A percentile compares a stretch with the other conserved stretches of the same genome.
phyloP scores from a whole-genome alignment of 2,888 invertebrate species.

The Urechis unicinctus region DNA sequence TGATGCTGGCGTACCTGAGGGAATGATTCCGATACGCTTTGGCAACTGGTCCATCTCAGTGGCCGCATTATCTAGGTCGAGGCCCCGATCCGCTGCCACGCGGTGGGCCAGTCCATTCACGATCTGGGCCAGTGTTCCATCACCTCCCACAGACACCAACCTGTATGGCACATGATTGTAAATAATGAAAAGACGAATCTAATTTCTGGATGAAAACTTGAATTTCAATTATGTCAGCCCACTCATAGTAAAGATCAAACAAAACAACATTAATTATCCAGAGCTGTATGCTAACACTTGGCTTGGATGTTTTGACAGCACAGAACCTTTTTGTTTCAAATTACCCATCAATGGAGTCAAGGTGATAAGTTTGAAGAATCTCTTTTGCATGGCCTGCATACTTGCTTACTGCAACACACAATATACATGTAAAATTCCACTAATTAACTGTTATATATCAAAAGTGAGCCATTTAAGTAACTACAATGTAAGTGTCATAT shows the following conservation, averaged over 20 bases:
- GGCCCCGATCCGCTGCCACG: background rate
- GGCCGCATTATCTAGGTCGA: background rate
- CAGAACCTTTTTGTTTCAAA: background rate
- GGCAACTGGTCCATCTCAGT: background rate
- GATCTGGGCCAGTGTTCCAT: background rate
- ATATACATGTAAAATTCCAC: no score
- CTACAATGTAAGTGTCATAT: no score
- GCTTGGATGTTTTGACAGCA: no score
- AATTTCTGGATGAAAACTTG: no score
- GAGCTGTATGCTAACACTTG: no score
- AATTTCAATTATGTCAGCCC: no score
- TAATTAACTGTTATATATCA: no score
- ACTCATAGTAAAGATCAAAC: no score
- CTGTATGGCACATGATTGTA: no score
- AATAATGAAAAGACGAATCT: no score
- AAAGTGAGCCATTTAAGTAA: no score
- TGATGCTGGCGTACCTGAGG: background rate
- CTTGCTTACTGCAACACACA: background rate
- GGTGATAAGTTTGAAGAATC: background rate
- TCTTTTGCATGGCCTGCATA: background rate
- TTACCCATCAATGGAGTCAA: background rate
- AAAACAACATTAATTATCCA: no score
- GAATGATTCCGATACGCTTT: background rate
- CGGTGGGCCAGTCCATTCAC: background rate
- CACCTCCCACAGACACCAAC: background rate